phyloP scores from a whole-genome alignment of 2,113 vertebrate species.

The Anguilla japonica region DNA sequence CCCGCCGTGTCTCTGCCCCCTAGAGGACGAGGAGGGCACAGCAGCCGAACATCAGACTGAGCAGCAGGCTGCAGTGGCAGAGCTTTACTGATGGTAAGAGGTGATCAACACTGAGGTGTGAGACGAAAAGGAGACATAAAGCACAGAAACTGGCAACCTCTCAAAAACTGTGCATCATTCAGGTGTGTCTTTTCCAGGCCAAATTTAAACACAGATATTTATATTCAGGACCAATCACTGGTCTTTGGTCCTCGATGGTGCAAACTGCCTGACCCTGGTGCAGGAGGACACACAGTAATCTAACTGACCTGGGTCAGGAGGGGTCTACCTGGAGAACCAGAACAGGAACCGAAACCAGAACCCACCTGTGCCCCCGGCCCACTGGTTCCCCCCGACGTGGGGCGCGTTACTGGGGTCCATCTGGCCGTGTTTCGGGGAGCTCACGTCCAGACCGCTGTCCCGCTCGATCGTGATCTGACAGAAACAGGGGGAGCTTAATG shows the following conservation, averaged over 20 bases:
- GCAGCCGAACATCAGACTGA: background rate
- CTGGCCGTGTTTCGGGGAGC: constrained; percentile 89
- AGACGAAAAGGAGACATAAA: too few species aligned
- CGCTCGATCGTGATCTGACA: constrained; percentile 86
- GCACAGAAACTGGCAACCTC: too few species aligned
- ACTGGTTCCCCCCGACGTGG: constrained; percentile 91
- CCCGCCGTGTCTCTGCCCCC: constrained; percentile 95
- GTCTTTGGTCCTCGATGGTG: background rate
- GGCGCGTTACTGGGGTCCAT: constrained; percentile 81
- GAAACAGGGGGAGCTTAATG: constrained; percentile 14
- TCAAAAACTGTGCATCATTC: too few species aligned
- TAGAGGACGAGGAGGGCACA: constrained; percentile 46
- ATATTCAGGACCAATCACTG: background rate
- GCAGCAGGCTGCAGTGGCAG: background rate
- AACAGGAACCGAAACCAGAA: background rate
- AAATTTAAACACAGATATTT: background rate
- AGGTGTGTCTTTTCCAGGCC: too few species aligned
- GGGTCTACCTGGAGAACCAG: background rate
- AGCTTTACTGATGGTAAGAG: too few species aligned
- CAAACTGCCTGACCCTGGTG: background rate
- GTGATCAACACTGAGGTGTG: too few species aligned
- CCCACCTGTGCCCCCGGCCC: constrained; percentile 95
- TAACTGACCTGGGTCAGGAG: background rate
- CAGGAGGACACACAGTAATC: background rate
- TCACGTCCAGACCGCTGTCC: constrained; percentile 89